Conservation (phyloP, 2,797 vertebrate genomes). For the Coluber constrictor region DNA sequence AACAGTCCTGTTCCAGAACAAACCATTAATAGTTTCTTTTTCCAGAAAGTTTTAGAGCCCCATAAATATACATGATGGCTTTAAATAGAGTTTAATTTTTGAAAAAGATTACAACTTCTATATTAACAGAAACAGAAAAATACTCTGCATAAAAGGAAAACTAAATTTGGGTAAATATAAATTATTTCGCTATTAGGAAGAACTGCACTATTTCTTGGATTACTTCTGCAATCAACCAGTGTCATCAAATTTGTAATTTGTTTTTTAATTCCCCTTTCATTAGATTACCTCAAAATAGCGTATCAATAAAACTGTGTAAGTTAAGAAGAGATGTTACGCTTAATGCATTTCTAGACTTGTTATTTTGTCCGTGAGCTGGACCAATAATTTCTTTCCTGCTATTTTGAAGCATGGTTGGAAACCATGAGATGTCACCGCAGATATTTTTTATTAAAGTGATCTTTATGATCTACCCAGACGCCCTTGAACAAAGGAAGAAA, state of each 20-base stretch:
- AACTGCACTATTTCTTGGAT: background rate
- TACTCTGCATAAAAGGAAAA: background rate
- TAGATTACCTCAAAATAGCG: background rate
- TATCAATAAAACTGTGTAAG: background rate
- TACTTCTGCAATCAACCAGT: background rate
- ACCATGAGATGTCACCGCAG: background rate
- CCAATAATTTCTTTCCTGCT: background rate
- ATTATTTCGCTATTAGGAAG: background rate
- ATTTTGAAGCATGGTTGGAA: rapidly evolving
- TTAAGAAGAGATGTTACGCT: background rate
- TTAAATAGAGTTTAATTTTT: background rate
- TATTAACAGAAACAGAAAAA: background rate
- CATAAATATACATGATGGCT: background rate
- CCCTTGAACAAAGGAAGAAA: background rate
- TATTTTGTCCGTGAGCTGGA: background rate
- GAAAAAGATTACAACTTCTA: background rate
- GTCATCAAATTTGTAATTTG: background rate
- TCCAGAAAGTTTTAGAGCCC: background rate
- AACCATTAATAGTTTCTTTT: background rate
- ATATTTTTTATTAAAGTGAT: background rate
- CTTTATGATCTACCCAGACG: background rate
- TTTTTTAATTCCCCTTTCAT: background rate
- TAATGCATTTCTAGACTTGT: background rate
- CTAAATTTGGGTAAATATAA: background rate
- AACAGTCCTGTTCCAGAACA: background rate